phyloP scores from a whole-genome alignment of 2,888 invertebrate species.

The Rhynchonema sp. region DNA sequence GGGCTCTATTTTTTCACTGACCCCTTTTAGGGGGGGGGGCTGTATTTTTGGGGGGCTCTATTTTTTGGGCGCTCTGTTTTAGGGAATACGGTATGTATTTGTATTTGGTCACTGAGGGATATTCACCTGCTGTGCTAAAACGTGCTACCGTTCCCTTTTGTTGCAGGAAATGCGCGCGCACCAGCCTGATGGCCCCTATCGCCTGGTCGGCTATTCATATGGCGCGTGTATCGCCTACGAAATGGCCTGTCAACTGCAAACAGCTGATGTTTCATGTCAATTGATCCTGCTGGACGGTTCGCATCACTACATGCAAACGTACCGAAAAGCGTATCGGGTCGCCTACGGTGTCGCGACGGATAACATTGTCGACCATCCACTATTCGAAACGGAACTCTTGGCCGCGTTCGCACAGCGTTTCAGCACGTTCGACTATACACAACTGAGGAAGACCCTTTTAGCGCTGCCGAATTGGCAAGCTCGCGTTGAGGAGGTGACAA shows the following conservation, averaged over 20 bases:
- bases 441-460: slow-evolving; percentile 40
- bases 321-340: slow-evolving; percentile 28
- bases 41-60: no score
- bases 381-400: slow-evolving; percentile 41
- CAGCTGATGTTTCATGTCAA: slow-evolving; percentile 25
- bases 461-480: slow-evolving; percentile 42
- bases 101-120: no score
- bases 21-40: no score
- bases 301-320: slow-evolving; percentile 34
- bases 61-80: no score
- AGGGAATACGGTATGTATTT: slow-evolving; percentile 46
- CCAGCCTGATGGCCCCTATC: slow-evolving; percentile 52
- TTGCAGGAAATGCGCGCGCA: not conserved
- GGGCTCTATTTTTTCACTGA: no score
- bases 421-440: slow-evolving; percentile 48
- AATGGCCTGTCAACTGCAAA: slow-evolving; percentile 66
- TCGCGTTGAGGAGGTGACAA: slow-evolving; percentile 38
- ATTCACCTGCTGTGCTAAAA: no score
- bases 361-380: slow-evolving; percentile 24
- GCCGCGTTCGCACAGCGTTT: slow-evolving; percentile 63
- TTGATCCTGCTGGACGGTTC: slow-evolving; percentile 67
- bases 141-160: no score
- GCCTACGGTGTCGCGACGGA: slow-evolving; percentile 27
- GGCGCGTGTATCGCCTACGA: slow-evolving; percentile 85
- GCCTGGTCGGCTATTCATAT: slow-evolving; percentile 79